Evolutionary conservation across 2,113 vertebrate species (phyloP).

Genomic region (Mormoops blainvillei): DNA sequence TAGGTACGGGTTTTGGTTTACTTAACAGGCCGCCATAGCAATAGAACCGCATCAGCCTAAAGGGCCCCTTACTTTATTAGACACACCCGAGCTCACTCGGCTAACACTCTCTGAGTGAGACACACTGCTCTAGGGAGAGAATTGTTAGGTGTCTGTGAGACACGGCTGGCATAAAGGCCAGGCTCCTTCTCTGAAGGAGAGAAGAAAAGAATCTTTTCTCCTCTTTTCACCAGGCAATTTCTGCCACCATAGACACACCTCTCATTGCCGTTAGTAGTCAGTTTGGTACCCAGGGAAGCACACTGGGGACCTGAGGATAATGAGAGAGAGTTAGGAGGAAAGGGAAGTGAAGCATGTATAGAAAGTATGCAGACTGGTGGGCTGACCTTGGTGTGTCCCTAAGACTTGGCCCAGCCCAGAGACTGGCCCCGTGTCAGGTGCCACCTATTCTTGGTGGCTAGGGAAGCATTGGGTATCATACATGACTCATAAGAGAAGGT

Average conservation of each 20-base stretch:
- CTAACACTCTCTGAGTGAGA: not conserved
- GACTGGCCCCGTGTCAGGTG: rapidly evolving
- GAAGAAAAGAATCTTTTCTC: not conserved
- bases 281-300: not conserved
- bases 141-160: not conserved
- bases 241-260: not conserved
- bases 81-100: not conserved
- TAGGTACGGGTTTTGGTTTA: not conserved
- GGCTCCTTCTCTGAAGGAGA: not conserved
- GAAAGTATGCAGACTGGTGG: rapidly evolving
- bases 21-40: rapidly evolving
- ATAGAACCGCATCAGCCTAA: rapidly evolving
- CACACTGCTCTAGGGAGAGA: not conserved
- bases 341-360: not conserved
- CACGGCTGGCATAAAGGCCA: not conserved
- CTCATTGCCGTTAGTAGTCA: not conserved
- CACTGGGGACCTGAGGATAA: not conserved
- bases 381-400: not conserved
- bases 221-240: not conserved
- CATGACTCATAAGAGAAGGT: not conserved
- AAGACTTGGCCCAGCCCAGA: not conserved
- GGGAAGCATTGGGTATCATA: not conserved
- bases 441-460: not conserved
- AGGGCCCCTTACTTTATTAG: too few relatives aligned
- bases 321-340: not conserved